Conservation (phyloP, 2,113 vertebrate genomes). For the Spea bombifrons region DNA sequence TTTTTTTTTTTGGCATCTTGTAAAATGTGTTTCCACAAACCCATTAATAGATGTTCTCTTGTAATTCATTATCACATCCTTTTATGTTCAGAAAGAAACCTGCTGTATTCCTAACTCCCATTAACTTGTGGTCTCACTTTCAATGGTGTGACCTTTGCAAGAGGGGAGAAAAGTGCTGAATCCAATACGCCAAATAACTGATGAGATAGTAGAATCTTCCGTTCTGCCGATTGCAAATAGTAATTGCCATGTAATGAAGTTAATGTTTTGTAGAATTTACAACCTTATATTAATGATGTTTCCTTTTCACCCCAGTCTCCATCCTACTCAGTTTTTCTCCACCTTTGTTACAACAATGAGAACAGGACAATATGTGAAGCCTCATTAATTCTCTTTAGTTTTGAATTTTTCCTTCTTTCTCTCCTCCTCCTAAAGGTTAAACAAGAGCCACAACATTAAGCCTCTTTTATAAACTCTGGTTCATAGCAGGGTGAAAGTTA, state of each 20-base stretch:
- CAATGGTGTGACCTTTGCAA: conserved; percentile 76
- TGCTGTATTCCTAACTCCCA: conserved; percentile 51
- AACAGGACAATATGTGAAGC: conserved; percentile 73
- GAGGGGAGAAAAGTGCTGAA: conserved; percentile 71
- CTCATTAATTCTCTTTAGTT: conserved; percentile 77
- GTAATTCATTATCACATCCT: conserved; percentile 55
- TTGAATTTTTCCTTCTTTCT: conserved; percentile 64
- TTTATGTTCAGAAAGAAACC: conserved; percentile 49
- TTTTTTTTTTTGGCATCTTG: background rate
- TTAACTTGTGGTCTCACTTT: conserved; percentile 56
- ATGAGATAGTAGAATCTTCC: conserved; percentile 72
- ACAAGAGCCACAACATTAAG: conserved; percentile 65
- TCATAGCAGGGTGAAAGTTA: conserved; percentile 68
- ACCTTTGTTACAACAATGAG: conserved; percentile 70
- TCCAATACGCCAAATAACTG: conserved; percentile 65
- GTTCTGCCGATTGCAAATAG: conserved; percentile 73
- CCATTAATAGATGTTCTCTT: conserved; percentile 11
- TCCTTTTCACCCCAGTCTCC: conserved; percentile 59
- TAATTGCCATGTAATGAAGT: conserved; percentile 89
- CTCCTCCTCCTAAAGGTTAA: conserved; percentile 66
- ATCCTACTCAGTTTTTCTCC: conserved; percentile 62
- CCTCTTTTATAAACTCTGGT: conserved; percentile 62
- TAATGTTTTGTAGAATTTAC: conserved; percentile 90
- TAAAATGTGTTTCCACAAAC: conserved; percentile 17
- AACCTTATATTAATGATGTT: conserved; percentile 70